phyloP scores from a whole-genome alignment of 2,113 vertebrate species.

The Sinocyclocheilus rhinocerous region DNA sequence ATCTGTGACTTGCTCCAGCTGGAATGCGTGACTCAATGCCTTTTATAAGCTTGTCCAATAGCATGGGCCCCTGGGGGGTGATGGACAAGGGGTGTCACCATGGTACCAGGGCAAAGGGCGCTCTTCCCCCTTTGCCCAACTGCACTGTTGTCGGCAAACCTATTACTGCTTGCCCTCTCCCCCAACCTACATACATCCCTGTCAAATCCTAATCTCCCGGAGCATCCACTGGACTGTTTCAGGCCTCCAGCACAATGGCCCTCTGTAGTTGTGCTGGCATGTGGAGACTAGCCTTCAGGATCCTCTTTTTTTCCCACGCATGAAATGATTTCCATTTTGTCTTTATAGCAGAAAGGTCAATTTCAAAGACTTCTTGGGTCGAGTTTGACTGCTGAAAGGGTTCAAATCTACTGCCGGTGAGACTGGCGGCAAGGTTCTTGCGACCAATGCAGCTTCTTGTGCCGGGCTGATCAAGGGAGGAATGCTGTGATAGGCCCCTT shows the following conservation, averaged over 20 bases:
- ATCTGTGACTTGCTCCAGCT: conserved; percentile 42
- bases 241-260: conserved; percentile 26
- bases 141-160: conserved; percentile 43
- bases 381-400: conserved; percentile 33
- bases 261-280: conserved; percentile 38
- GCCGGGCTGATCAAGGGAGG: conserved; percentile 42
- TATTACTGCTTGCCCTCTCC: conserved; percentile 22
- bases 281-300: conserved; percentile 9
- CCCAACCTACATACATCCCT: conserved; percentile 32
- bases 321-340: conserved; percentile 31
- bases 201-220: conserved; percentile 35
- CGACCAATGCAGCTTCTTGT: conserved; percentile 8
- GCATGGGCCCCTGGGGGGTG: conserved; percentile 36
- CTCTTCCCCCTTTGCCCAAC: conserved; percentile 39
- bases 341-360: not conserved
- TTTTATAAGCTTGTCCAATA: conserved; percentile 53
- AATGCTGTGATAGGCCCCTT: conserved; percentile 28
- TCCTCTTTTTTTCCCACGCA: not conserved
- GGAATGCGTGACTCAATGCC: conserved; percentile 51
- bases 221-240: conserved; percentile 23
- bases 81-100: conserved; percentile 62
- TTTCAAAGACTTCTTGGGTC: conserved; percentile 19
- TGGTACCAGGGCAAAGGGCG: conserved; percentile 43
- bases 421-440: conserved; percentile 6
- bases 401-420: not conserved